Evolutionary conservation across 2,113 vertebrate genomes (phyloP).

Genomic region (Neodon shergylaensis): DNA sequence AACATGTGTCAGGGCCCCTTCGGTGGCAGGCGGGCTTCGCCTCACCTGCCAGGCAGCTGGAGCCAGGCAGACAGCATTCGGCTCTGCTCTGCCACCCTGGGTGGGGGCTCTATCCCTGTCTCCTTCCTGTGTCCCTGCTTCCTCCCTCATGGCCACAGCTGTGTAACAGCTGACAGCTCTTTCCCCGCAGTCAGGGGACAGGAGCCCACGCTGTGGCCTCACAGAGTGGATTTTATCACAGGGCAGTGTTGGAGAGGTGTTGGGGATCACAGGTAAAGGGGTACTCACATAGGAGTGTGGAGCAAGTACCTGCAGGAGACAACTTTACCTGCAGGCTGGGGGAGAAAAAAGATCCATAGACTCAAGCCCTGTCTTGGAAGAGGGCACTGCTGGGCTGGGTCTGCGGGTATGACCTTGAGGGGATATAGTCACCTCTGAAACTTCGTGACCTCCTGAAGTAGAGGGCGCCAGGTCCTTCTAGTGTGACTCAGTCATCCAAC

Average conservation of each 20-base stretch:
- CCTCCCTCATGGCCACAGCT: neutral
- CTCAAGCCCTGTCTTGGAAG: neutral
- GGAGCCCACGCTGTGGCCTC: neutral
- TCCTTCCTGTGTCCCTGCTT: slow-evolving; percentile 8
- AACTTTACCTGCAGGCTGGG: accelerated
- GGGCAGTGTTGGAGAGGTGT: neutral
- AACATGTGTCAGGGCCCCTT: slow-evolving; percentile 79
- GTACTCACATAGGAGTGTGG: neutral
- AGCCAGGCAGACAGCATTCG: accelerated
- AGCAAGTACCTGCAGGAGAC: neutral
- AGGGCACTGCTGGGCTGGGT: neutral
- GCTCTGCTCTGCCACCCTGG: neutral
- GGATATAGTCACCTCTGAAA: neutral
- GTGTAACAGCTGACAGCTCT: slow-evolving; percentile 17
- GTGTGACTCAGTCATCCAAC: neutral
- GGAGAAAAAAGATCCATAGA: neutral
- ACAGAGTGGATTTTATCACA: neutral
- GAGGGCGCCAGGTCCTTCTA: neutral
- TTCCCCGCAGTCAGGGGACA: neutral
- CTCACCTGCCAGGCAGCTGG: slow-evolving; percentile 42
- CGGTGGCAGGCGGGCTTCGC: neutral
- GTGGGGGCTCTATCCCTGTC: neutral
- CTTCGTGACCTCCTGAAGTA: accelerated
- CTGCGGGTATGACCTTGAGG: neutral
- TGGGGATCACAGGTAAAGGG: accelerated